Evolutionary conservation across 92 coral and sea anemone species (phyloP), one percentile per base, ranked within the genome.

Genomic region (Bergia sp.): DNA sequence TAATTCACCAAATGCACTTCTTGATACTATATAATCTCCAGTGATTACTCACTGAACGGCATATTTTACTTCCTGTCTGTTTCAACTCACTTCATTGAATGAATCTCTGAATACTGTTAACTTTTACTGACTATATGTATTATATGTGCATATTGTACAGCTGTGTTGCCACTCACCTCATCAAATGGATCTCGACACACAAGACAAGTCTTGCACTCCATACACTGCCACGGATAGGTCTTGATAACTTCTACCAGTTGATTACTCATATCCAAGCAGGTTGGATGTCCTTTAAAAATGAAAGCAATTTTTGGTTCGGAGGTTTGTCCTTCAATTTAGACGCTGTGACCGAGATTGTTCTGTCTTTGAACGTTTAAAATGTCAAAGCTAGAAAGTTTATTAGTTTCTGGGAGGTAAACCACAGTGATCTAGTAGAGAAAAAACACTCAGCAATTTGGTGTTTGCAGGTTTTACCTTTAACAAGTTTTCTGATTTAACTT

Each of bases 221-320:
- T 97, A 84, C 99, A 97, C 76, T 97, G 99, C 99, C 99, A 97
- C n/a, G 99, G 96, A 76, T 97, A 97, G 0, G 99, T 97, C 50
- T 96, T 93, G 6, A 97, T 97, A 12, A 97, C 97, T 67, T 87
- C 92, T 23, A 97, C 99, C 74, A 97, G 76, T 92, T 96, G 99
- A 8, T 77, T 67, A 82, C 94, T 97, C 99, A 97, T 97, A 88
- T 97, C 99, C 65, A 97, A 93, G 79, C 99, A 97, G 0, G 99
- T 78, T 36, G 99, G 99, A 76, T 97, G 99, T 73, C 98, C 98
- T 93, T 29, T 50, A 5, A 39, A 55, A 73, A 13, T 4, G 38
- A 9, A 38, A 38, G 36, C 40, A 73, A 29, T 41, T 39, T 42
- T 2, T 38, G 66, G 37, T 21, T 18, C 49, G 37, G 38, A 16